Evolutionary conservation across 2,888 invertebrate species (phyloP), one percentile per base, ranked within the genome.

Genomic region (Eristalis intricaria): DNA sequence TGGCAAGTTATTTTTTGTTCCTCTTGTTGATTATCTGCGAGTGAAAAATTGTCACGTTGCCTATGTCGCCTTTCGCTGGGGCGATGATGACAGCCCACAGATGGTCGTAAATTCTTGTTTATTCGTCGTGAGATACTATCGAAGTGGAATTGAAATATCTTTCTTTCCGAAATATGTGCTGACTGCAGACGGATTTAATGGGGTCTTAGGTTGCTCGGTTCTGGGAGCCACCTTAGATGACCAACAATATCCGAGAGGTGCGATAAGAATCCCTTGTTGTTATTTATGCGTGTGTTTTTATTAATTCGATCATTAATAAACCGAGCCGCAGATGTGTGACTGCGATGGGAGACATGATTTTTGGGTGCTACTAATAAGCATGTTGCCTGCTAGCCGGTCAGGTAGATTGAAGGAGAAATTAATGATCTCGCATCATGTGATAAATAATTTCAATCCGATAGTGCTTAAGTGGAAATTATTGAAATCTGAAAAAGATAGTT

Each of bases 231-330:
- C 75, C 63, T 79, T 70, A 73, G 74, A 75, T 75, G 69, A 71
- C 29, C 78, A 85, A 81, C 73, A 81, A 69, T 73, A 77, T 81
- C 22, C 43, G 61, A 8, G 56, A 78, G 71, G 71, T 79, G 78
- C 74, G 86, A 86, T 86, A 86, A 79, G 78, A 66, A 86, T 82
- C 86, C 71, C 75, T 82, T 75, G 70, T 83, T 78, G 77, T 82
- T 82, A 82, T 83, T 83, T 86, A 86, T 86, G 70, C 71, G 78
- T 75, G 26, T 29, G 75, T 83, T 83, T 75, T 82, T 79, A 86
- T 86, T 86, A 86, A 86, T 86, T 83, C 78, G 83, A 43, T 79
- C 86, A 86, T 86, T 86, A 86, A 83, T 86, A 83, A 75, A 40
- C 11, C 22, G 38, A 61, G 23, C 38, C 40, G 7, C 13, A 5